Base-by-base conservation (phyloP, 2,113 vertebrate genomes). In the Amphilophus citrinellus region DNA sequence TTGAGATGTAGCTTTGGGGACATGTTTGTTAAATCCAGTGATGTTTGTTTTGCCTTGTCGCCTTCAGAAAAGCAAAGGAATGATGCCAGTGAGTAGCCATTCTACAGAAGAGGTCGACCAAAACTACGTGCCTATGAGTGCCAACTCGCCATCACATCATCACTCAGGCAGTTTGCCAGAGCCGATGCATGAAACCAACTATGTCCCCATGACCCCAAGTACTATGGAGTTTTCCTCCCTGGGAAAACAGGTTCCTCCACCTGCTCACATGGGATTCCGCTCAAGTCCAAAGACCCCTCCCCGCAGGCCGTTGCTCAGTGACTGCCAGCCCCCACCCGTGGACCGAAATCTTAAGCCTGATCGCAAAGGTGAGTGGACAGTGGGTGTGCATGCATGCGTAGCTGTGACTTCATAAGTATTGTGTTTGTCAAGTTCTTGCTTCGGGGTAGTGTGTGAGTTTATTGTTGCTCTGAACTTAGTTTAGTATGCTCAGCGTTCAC, bases 81-180 rank as follows among this genome's bases (percentile, higher is more conserved):
- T 98, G 92, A 93, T 99, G 95, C 97, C 97, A 75, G 94, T 97
- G 65, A 96, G 96, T 90, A 98, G 94, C 76, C 91, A 97, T 76
- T 98, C 98, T 58, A 97, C 94, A 61, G 98, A 99, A 90, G 98
- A 99, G 91, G 90, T 97, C 75, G 97, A 98, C 92, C 98, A 99
- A 95, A 99, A 99, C 96, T 99, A 99, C 18, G 98, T 99, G 37
- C 98, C 97, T 27, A 99, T 99, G 98, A 98, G 97, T 73, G 97
- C 97, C 89, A 99, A 98, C 93, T 99, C 98, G 22, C 98, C 98
- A 0, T 98, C 98, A 20, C 97, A 98, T 81, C 97, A 98, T 77
- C 98, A 97, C 93, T 98, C 98, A 57, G 96, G 97, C 95, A 98
- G 97, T 94, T 96, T 98, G 82, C 94, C 97, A 1, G 98, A 99